Evolutionary conservation across 2,888 invertebrate genomes (phyloP).

Genomic region (Emmelina monodactyla): DNA sequence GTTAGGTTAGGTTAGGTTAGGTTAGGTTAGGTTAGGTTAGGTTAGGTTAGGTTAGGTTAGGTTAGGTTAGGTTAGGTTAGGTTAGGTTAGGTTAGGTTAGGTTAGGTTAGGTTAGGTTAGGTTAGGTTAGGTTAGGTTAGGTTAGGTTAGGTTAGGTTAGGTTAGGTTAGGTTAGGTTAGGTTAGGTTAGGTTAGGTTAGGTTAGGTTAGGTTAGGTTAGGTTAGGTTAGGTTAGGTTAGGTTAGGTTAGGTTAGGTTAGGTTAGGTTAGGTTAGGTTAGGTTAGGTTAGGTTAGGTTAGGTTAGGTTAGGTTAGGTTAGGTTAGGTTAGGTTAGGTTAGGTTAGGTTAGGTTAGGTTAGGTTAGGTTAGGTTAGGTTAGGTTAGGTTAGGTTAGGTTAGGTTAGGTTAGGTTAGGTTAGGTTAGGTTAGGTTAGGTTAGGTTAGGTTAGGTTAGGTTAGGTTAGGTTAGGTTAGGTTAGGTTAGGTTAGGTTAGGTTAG

Average conservation of each 20-base stretch:
- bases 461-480: conserved; percentile 16
- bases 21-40: conserved; percentile 16
- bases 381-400: conserved; percentile 19
- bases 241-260: conserved; percentile 16
- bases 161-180: conserved; percentile 18
- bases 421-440: conserved; percentile 17
- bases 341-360: conserved; percentile 17
- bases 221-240: conserved; percentile 15
- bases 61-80: conserved; percentile 15
- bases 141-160: conserved; percentile 17
- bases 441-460: conserved; percentile 17
- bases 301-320: conserved; percentile 17
- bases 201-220: conserved; percentile 14
- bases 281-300: conserved; percentile 17
- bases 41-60: conserved; percentile 15
- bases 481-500: conserved; percentile 17
- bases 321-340: conserved; percentile 17
- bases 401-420: conserved; percentile 19
- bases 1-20: conserved; percentile 18
- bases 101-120: conserved; percentile 17
- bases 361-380: conserved; percentile 18
- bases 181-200: conserved; percentile 15
- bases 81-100: conserved; percentile 16
- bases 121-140: conserved; percentile 18
- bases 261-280: conserved; percentile 15